phyloP scores from a whole-genome alignment of 2,797 vertebrate genomes.

The Amphiprion clarkii region DNA sequence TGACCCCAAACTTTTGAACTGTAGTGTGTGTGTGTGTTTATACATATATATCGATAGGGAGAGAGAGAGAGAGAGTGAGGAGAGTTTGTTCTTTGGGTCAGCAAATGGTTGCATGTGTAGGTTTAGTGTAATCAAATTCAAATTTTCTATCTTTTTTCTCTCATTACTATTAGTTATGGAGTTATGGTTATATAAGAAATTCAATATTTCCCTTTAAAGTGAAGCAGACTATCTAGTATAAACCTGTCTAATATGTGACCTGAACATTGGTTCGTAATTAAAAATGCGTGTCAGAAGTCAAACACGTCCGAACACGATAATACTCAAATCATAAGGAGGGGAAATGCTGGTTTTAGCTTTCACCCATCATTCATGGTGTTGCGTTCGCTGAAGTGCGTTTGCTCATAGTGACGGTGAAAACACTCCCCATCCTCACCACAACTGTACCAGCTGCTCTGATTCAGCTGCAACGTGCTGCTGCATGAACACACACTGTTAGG shows the following conservation, averaged over 20 bases:
- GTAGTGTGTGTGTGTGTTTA: no score
- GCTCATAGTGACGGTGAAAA: constrained; percentile 28
- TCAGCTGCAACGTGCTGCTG: constrained; percentile 46
- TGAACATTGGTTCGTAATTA: background rate
- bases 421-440: constrained; percentile 29
- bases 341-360: constrained; percentile 3
- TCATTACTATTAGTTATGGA: no score
- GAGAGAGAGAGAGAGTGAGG: no score
- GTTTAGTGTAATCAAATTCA: no score
- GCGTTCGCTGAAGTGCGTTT: background rate
- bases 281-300: background rate
- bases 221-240: no score
- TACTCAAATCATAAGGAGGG: background rate
- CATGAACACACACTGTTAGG: constrained; percentile 39
- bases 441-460: constrained; percentile 26
- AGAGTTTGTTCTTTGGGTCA: no score
- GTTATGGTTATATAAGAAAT: no score
- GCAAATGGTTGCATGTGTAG: no score
- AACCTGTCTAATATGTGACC: background rate
- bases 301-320: constrained; percentile 25
- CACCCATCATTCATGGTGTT: constrained; percentile 8
- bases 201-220: no score
- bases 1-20: no score
- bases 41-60: no score
- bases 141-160: no score